Base-by-base conservation (phyloP, 2,113 vertebrate species). In the Tachycineta bicolor region DNA sequence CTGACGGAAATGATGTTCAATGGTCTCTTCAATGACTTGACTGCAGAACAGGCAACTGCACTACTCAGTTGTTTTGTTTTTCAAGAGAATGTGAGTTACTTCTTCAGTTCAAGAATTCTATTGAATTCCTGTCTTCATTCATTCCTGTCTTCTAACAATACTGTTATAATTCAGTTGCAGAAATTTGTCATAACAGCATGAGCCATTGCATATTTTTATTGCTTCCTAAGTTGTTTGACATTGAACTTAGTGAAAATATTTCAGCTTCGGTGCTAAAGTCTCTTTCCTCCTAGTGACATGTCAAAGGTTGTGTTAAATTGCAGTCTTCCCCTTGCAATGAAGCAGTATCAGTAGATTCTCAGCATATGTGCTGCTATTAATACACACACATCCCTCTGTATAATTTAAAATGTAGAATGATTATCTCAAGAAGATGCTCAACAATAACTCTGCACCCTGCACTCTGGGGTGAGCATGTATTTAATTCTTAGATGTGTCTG, bases 1-100 rank as follows among this genome's bases (percentile, higher is more conserved):
- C 98, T 99, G 88, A 99, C 99, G 3, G 99, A 99, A 97, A 99
- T 99, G 99, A 97, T 99, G 93, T 99, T 99, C 96, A 99, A 99
- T 63, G 99, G 99, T 2, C 98, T 99, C 70, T 99, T 99, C 98
- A 99, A 99, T 80, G 99, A 99, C 73, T 98, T 99, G 86, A 98
- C 99, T 34, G 98, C 98, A 14, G 99, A 99, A 64, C 99, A 99
- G 87, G 98, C 99, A 87, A 99, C 99, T 1, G 98, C 99, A 28
- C 97, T 99, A 37, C 98, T 99, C 64, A 99, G 99, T 98, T 99
- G 99, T 97, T 99, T 99, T 19, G 99, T 99, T 58, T 99, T 99
- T 98, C 99, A 99, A 96, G 99, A 99, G 96, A 99, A 99, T 7
- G 99, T 99, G 98, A 96, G 98, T 97, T 92, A 59, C 44, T 55